Base-by-base conservation (phyloP, 2,113 vertebrate genomes). In the Bubo scandiacus region DNA sequence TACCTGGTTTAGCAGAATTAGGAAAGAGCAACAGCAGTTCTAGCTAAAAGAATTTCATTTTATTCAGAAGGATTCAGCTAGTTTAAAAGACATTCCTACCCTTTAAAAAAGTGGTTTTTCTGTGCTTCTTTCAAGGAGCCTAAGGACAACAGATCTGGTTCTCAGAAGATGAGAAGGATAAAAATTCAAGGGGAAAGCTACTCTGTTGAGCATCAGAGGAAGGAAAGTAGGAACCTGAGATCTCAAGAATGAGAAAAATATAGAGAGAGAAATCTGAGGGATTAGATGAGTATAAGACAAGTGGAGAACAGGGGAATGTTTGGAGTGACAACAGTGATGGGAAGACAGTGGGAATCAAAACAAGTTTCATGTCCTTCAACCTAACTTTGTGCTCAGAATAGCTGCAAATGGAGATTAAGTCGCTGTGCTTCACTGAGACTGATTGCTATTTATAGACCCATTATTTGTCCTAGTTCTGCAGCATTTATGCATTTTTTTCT, bases 401-500 rank as follows among this genome's bases (percentile, higher is more conserved):
- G 92, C 93, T 94, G 82, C 87, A 94, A 96, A 94, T 88, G 58
- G 66, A 94, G 92, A 96, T 96, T 88, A 95, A 91, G 90, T 90
- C 73, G 90, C 90, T 94, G 94, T 85, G 96, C 91, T 91, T 96
- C 86, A 77, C 83, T 82, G 95, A 91, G 88, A 87, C 57, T 85
- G 91, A 68, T 34, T 92, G 62, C 91, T 97, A 95, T 95, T 95
- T 96, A 97, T 91, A 97, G 91, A 94, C 23, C 61, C 51, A 15
- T 94, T 94, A 92, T 96, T 94, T 96, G 95, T 95, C 94, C 92
- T 77, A 94, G 73, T 97, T 97, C 85, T 92, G 63, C 78, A 95
- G 70, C n/a, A 87, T 91, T 96, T 92, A 81, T 83, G 74, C 51
- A 58, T 91, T 93, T 91, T 94, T 89, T 92, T 72, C 78, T 72